Base-by-base conservation (phyloP, 2,888 invertebrate species). In the Margaritifera margaritifera region DNA sequence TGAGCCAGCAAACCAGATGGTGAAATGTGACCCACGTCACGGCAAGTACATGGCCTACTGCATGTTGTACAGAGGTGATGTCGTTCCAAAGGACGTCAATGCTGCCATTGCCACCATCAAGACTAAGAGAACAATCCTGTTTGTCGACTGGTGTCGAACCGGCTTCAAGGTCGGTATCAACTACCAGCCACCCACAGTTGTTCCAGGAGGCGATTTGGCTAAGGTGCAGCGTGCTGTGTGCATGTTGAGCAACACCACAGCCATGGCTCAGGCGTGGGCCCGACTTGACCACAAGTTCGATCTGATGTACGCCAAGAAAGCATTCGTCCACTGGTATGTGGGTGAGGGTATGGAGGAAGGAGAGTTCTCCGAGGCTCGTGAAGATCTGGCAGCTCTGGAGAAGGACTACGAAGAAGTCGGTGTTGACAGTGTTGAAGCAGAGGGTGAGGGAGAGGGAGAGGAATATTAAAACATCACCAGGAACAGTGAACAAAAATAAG, bases 301-400 rank as follows among this genome's bases (percentile, higher is more conserved):
- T n/a, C n/a, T n/a, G n/a, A n/a, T 84, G 83, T 85, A 86, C 68
- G 82, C 84, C 67, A 84, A 84, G 64, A 71, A 84, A 61, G 82
- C 85, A 31, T 84, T 84, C 62, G 82, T 84, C 24, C 89, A 89
- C 64, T 90, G 90, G 90, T 90, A 90, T 72, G 90, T 90, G 69
- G 90, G 89, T 54, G 89, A 84, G 67, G 84, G 88, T 94, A 82
- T 81, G 82, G 86, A 86, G 69, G 86, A 87, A 89, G 95, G 95
- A 78, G 95, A 96, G 94, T 96, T 95, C 90, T 93, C 94, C 0
- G 96, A 96, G 84, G 95, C 95, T 0, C 93, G 95, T 18, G 95
- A 96, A 88, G 95, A 96, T 91, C 91, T 96, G 74, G 89, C 88
- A 20, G 89, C 89, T 77, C 4, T 94, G n/a, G 55, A 54, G 6